These are phyloP conservation scores for Thermophis baileyi DNA, from an alignment of 2,113 vertebrate genomes.

Conservation along the genomic window DNA sequence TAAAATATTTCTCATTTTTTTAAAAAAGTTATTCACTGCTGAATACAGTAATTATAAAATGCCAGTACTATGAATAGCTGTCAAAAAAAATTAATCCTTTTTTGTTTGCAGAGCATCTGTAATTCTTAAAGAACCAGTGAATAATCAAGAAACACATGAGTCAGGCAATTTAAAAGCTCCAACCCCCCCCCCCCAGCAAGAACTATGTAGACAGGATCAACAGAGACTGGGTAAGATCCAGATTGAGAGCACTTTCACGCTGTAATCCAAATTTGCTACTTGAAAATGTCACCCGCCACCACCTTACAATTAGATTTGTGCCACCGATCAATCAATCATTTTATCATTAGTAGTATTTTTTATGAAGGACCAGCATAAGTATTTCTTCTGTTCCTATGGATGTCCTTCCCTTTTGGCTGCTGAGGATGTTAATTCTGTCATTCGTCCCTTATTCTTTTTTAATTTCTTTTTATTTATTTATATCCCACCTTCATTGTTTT, in stretches of 20 bases:
- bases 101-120: conserved; percentile 43
- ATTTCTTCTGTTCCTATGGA: neutral
- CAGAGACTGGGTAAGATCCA: neutral
- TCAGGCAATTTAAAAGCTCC: neutral
- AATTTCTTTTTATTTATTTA: neutral
- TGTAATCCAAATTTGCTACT: neutral
- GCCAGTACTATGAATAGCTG: conserved; percentile 7
- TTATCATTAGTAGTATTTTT: neutral
- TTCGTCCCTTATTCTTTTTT: neutral
- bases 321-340: neutral
- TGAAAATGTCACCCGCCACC: neutral
- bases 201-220: neutral
- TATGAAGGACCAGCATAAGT: neutral
- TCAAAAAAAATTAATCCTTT: conserved; percentile 30
- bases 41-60: neutral
- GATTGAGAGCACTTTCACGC: neutral
- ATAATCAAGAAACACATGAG: neutral
- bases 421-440: neutral
- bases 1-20: conserved; percentile 9
- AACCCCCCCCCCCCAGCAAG: neutral
- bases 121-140: conserved; percentile 15
- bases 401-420: neutral
- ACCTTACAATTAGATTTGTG: neutral
- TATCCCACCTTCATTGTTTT: neutral
- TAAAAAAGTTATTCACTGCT: conserved; percentile 25